Base-by-base conservation (phyloP, 2,113 vertebrate genomes). In the Kryptolebias marmoratus region DNA sequence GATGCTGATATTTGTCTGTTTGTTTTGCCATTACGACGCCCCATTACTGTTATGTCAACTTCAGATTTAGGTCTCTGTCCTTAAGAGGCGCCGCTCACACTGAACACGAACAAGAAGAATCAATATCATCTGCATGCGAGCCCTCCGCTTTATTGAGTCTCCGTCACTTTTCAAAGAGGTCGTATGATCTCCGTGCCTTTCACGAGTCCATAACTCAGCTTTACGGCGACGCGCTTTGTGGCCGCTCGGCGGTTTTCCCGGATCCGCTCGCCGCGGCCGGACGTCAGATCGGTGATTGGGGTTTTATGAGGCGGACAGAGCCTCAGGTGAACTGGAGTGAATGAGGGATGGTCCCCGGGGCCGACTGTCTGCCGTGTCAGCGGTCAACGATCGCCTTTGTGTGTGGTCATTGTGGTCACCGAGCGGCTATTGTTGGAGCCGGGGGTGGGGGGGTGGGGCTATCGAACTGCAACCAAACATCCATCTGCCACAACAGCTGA, bases 401-500 rank as follows among this genome's bases (percentile, higher is more conserved):
- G 71, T 87, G 88, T 81, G 80, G 74, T 87, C 73, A 45, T 15
- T 64, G 54, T 49, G 71, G 83, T 80, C 85, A 85, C 50, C 1
- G 30, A 63, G 76, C 71, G 72, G 54, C 39, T 57, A 83, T 93
- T 94, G 82, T 83, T 79, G 73, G 48, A 64, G 67, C n/a, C 47
- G 42, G 67, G 13, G 69, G 74, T 72, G 88, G 92, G 84, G 86
- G 89, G 82, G 22, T 22, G 80, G 83, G 73, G 75, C 73, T 82
- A 82, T 82, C 18, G 32, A 71, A 65, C 62, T 66, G 71, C 11
- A 66, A 66, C 84, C 69, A 14, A 71, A 60, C 82, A 71, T 89
- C 91, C 95, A 94, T 94, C 93, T 96, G 95, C 87, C 83, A 82
- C 18, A 74, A 85, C 94, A 95, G 92, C 93, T 94, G 88, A 83